Base-by-base conservation (phyloP, 2,888 invertebrate species). In the Amphiduros pacificus region DNA sequence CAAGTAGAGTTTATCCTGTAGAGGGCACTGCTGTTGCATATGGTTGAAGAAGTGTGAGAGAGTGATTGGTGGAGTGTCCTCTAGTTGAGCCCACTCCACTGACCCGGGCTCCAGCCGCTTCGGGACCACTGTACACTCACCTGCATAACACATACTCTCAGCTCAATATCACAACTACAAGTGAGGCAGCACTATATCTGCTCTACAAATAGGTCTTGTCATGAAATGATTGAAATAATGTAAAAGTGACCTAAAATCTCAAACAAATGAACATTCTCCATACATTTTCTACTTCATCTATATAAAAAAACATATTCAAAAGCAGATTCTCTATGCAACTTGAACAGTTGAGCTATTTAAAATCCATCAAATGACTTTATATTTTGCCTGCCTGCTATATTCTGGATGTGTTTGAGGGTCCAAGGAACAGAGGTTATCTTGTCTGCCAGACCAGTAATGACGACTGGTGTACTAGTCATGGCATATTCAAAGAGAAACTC, bases 71-170 rank as follows among this genome's bases (percentile, higher is more conserved):
- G 62, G 57, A 17, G 68, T 62, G 27, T 72, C 67, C 60, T 77
- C 77, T 4, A 77, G 69, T 28, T 72, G 65, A 1, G 76, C 77
- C 76, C 76, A 77, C 56, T 75, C 73, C 36, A 71, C 73, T n/a
- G 77, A 77, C 6, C 68, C 67, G 14, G 57, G 61, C 1, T 74
- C 70, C 36, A 57, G 61, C 48, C 62, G 64, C 63, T 74, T 75
- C 28, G 75, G 59, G 2, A 60, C 67, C 1, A 66, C 74, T 41
- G 51, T 53, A 27, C 68, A 69, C 17, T 70, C 55, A 40, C 76
- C 77, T 77, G 53, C n/a, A 58, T 9, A 6, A n/a, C 9, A 48
- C n/a, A n/a, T n/a, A n/a, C n/a, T n/a, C n/a, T n/a, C n/a, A n/a
- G n/a, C n/a, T n/a, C n/a, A n/a, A n/a, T n/a, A n/a, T n/a, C n/a